Percentiles rank a stretch among this genome's conserved stretches.
These are phyloP conservation scores for Gymnoscelis rufifasciata DNA, from an alignment of 2,888 invertebrate species.

Conservation along the genomic window DNA sequence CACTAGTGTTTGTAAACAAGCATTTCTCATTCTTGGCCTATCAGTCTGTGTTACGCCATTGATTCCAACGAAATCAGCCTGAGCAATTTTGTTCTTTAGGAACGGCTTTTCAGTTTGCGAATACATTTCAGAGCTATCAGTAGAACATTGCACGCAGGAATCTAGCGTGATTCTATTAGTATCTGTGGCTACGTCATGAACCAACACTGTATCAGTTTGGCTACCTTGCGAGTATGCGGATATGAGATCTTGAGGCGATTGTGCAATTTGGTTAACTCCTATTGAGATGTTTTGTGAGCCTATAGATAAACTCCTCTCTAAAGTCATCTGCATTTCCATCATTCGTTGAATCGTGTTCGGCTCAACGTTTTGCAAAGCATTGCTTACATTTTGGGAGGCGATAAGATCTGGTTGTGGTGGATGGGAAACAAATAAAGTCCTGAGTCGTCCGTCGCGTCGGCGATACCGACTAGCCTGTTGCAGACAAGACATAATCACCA, in stretches of 20 bases:
- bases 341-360: slow-evolving; percentile 57
- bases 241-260: slow-evolving; percentile 61
- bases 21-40: slow-evolving; percentile 50
- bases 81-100: slow-evolving; percentile 58
- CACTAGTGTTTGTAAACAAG: slow-evolving; percentile 47
- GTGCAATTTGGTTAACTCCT: slow-evolving; percentile 58
- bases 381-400: slow-evolving; percentile 36
- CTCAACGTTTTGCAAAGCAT: slow-evolving; percentile 42
- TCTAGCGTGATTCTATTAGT: slow-evolving; percentile 63
- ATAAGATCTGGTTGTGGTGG: slow-evolving; percentile 55
- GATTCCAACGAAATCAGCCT: slow-evolving; percentile 46
- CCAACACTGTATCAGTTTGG: slow-evolving; percentile 65
- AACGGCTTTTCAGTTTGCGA: slow-evolving; percentile 60
- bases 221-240: slow-evolving; percentile 59
- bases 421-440: slow-evolving; percentile 48
- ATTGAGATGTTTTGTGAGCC: slow-evolving; percentile 57
- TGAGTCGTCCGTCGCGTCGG: slow-evolving; percentile 63
- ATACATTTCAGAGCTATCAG: slow-evolving; percentile 57
- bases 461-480: slow-evolving; percentile 75
- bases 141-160: slow-evolving; percentile 56
- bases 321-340: slow-evolving; percentile 64
- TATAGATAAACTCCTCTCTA: slow-evolving; percentile 63
- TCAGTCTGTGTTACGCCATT: slow-evolving; percentile 58
- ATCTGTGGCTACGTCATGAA: slow-evolving; percentile 60
- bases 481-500: slow-evolving; percentile 48